Percentiles rank a stretch among this genome's conserved stretches.
Conservation (phyloP, 2,888 invertebrate genomes). For the Agrilus mali region DNA sequence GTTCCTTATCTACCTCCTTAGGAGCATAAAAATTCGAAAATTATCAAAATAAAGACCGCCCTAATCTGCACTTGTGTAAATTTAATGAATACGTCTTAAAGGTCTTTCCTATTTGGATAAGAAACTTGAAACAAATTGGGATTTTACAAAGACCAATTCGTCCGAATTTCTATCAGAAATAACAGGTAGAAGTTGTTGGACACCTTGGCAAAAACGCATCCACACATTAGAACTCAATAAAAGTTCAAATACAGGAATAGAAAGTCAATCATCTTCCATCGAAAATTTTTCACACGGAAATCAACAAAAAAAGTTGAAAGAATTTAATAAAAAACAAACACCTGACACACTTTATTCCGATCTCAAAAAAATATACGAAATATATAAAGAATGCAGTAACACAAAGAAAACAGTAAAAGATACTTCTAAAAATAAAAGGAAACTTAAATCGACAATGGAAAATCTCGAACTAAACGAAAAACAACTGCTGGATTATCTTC, state of each 20-base stretch:
- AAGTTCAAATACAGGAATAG: too few relatives aligned
- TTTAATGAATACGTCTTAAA: slow-evolving; percentile 19
- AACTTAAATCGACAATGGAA: slow-evolving; percentile 20
- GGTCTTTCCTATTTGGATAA: slow-evolving; percentile 48
- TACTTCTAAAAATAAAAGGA: slow-evolving; percentile 16
- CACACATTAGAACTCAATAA: too few relatives aligned
- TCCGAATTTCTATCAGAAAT: slow-evolving; percentile 38
- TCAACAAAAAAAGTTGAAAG: background rate
- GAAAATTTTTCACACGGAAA: slow-evolving; percentile 9
- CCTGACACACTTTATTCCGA: slow-evolving; percentile 11
- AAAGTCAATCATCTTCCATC: too few relatives aligned
- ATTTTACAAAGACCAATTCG: slow-evolving; percentile 45
- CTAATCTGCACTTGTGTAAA: slow-evolving; percentile 6
- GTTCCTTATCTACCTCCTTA: too few relatives aligned
- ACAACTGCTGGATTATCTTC: slow-evolving; percentile 28
- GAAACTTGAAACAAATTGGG: slow-evolving; percentile 47
- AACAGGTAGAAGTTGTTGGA: slow-evolving; percentile 34
- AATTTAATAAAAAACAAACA: slow-evolving; percentile 3
- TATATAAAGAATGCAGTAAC: slow-evolving; percentile 18
- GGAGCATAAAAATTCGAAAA: too few relatives aligned
- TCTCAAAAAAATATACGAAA: slow-evolving; percentile 22
- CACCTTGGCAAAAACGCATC: slow-evolving; percentile 20
- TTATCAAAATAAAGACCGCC: too few relatives aligned
- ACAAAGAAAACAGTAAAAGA: slow-evolving; percentile 9
- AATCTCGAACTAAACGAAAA: slow-evolving; percentile 27